Conservation (phyloP, 2,797 vertebrate genomes). For the Melanotaenia maccullochi region DNA sequence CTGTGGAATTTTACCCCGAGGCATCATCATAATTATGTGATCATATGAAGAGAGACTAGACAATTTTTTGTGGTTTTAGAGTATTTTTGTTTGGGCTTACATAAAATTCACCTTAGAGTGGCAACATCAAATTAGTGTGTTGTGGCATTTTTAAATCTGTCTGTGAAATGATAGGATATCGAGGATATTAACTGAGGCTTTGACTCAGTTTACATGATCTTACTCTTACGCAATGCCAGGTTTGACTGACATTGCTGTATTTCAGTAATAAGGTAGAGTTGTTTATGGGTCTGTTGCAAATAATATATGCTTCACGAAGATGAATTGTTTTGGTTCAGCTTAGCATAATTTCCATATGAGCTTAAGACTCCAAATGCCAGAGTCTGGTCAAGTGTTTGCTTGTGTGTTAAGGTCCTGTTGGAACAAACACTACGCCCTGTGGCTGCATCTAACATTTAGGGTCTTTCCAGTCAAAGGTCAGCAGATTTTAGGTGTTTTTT, state of each 20-base stretch:
- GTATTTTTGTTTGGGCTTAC: conserved; percentile 19
- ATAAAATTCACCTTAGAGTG: conserved; percentile 18
- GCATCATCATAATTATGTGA: conserved; percentile 60
- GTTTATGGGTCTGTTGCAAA: conserved; percentile 46
- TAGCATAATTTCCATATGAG: conserved; percentile 31
- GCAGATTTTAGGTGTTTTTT: conserved; percentile 60
- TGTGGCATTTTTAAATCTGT: conserved; percentile 39
- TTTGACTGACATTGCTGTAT: conserved; percentile 23
- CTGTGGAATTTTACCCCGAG: conserved; percentile 68
- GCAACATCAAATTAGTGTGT: conserved; percentile 16
- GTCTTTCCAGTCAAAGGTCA: conserved; percentile 60
- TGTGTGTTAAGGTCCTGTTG: conserved; percentile 42
- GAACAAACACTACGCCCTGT: conserved; percentile 55
- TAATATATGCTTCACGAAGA: conserved; percentile 58
- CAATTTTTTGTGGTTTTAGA: conserved; percentile 21
- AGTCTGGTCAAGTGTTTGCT: conserved; percentile 48
- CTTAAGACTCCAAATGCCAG: conserved; percentile 31
- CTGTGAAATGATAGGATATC: conserved; percentile 42
- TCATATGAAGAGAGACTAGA: conserved; percentile 56
- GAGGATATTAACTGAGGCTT: conserved; percentile 42
- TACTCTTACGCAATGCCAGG: conserved; percentile 42
- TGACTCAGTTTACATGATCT: conserved; percentile 44
- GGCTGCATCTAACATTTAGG: conserved; percentile 51
- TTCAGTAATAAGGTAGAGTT: conserved; percentile 18
- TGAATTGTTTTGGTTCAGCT: conserved; percentile 59